Percentiles rank a stretch among this genome's conserved stretches.
Evolutionary conservation across 2,113 vertebrate genomes (phyloP).

Genomic region (Lagenorhynchus albirostris): DNA sequence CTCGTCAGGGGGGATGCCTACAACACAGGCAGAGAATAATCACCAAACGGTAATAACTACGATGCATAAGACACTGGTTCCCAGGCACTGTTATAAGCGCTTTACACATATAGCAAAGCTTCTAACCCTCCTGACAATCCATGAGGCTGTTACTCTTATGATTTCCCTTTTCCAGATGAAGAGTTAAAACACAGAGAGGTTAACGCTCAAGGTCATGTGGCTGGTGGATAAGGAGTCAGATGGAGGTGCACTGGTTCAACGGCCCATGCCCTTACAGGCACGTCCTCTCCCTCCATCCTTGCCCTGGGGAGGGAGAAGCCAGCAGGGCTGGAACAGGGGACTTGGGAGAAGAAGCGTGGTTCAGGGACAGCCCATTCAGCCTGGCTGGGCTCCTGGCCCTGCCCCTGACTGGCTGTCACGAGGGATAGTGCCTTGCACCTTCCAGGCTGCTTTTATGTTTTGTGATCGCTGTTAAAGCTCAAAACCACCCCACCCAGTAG

Average conservation of each 20-base stretch:
- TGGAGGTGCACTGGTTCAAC: accelerated
- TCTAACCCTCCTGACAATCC: not conserved
- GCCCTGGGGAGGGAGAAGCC: not conserved
- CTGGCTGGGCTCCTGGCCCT: not conserved
- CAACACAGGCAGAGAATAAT: not conserved
- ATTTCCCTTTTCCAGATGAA: not conserved
- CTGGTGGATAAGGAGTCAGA: not conserved
- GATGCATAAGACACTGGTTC: accelerated
- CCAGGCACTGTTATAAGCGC: not conserved
- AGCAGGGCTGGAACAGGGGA: not conserved
- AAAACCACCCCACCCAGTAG: not conserved
- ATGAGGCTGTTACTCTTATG: accelerated
- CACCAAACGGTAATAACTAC: accelerated
- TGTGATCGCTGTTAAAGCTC: not conserved
- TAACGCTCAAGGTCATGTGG: accelerated
- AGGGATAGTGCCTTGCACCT: not conserved
- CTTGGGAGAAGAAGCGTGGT: not conserved
- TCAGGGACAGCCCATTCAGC: not conserved
- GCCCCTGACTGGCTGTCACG: not conserved
- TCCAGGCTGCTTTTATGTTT: not conserved
- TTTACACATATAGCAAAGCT: too few species aligned
- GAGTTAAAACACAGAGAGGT: not conserved
- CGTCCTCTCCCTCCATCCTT: not conserved
- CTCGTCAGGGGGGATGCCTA: conserved; percentile 94
- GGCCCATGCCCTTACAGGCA: not conserved